Base-by-base conservation (phyloP, 1,140 invertebrate species). In the Pygmarrhopalites habei region DNA sequence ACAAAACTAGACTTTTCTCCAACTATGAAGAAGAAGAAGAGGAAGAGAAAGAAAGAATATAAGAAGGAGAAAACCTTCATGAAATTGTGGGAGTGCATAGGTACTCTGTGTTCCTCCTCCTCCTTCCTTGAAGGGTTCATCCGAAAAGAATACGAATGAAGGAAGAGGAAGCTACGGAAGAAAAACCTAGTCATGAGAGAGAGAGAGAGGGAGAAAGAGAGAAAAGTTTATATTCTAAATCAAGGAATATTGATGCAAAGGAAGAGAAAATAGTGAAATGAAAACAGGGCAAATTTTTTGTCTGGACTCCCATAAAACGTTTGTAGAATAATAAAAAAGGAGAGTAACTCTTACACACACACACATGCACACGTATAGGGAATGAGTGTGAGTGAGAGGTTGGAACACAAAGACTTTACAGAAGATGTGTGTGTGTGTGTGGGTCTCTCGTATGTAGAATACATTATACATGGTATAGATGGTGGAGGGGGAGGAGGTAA, bases 281-380 rank as follows among this genome's bases (percentile, higher is more conserved):
- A 67, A 67, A 62, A 62, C 65, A 59, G 55, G 47, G 41, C 47
- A 57, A 61, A 61, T 62, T 67, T 67, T 62, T 68, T 61, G 41
- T 65, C 49, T 60, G 64, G 47, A 57, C 58, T 62, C 53, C 39
- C 60, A 69, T 69, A 65, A 69, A 69, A 69, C 67, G 67, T 69
- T 69, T 69, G 64, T 66, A 61, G 67, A 69, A 69, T 69, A 69
- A 69, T 69, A 69, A 69, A 66, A 65, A 67, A 35, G n/a, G 43
- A 57, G 64, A 58, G 56, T 51, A 64, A 66, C 60, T 56, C 52
- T 43, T 61, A 65, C 39, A 35, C 19, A n/a, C n/a, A n/a, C n/a
- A n/a, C n/a, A n/a, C n/a, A n/a, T n/a, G n/a, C n/a, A n/a, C n/a
- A 35, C 15, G 32, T 15, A 35, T 35, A 26, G 23, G 17, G 32